Evolutionary conservation across 2,888 invertebrate species (phyloP).

Genomic region (Eilema sororculum): DNA sequence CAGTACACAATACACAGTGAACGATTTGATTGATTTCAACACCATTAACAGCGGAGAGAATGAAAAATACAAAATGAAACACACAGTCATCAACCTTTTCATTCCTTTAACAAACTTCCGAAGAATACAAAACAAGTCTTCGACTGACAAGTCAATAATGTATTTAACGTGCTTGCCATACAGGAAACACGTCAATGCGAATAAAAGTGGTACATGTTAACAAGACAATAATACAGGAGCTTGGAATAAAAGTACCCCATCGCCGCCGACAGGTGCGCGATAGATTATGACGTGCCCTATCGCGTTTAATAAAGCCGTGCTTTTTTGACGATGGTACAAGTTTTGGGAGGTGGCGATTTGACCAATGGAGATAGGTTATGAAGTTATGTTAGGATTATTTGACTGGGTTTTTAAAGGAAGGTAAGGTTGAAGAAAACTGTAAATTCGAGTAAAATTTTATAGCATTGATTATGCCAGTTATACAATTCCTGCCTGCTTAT

Average conservation of each 20-base stretch:
- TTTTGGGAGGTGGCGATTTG: background rate
- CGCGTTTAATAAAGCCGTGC: conserved; percentile 73
- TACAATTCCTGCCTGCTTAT: too few species aligned
- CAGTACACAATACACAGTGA: too few species aligned
- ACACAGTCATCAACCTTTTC: too few species aligned
- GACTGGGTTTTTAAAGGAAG: too few species aligned
- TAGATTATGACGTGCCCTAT: conserved; percentile 75
- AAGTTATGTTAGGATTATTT: background rate
- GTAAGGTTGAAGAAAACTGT: too few species aligned
- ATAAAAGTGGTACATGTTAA: conserved; percentile 52
- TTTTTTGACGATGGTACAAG: conserved; percentile 57
- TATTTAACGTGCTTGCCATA: conserved; percentile 6
- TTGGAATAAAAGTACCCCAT: conserved; percentile 56
- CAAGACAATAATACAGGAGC: conserved; percentile 45
- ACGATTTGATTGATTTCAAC: background rate
- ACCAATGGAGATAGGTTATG: background rate
- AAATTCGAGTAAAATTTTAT: too few species aligned
- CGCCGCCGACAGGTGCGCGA: conserved; percentile 52
- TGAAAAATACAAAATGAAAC: background rate
- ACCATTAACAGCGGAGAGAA: background rate
- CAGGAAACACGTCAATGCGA: conserved; percentile 9
- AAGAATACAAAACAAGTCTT: conserved; percentile 1
- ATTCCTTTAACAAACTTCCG: background rate
- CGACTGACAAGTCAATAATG: conserved; percentile 10
- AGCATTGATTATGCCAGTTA: too few species aligned